Percentiles rank a stretch among this genome's conserved stretches.
phyloP scores from a whole-genome alignment of 1,140 invertebrate genomes.

The Berghia stephanieae region DNA sequence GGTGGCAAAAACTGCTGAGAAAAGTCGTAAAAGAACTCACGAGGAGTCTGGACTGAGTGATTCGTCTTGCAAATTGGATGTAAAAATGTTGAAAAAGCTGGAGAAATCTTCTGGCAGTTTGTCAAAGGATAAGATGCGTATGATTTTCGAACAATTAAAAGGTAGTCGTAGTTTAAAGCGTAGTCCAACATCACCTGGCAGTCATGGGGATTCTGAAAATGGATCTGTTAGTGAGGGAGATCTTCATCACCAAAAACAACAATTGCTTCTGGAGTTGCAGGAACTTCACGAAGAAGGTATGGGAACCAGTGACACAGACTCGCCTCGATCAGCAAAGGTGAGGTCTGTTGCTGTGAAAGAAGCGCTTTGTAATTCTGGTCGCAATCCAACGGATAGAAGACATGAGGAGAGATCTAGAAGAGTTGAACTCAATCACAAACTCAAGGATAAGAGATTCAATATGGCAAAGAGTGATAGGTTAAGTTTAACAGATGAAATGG shows the following conservation, averaged over 20 bases:
- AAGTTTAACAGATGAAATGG: constrained; percentile 21
- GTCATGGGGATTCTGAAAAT: constrained; percentile 56
- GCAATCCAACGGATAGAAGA: constrained; percentile 4
- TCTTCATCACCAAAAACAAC: constrained; percentile 59
- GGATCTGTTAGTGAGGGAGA: constrained; percentile 57
- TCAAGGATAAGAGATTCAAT: too few relatives aligned
- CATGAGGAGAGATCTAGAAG: background rate
- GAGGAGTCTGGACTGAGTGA: constrained; percentile 42
- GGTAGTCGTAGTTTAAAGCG: constrained; percentile 26
- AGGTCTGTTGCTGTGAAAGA: constrained; percentile 32
- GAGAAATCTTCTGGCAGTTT: constrained; percentile 15
- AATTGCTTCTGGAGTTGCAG: constrained; percentile 60
- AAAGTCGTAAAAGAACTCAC: constrained; percentile 54
- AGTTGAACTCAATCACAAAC: too few relatives aligned
- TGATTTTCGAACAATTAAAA: too few relatives aligned
- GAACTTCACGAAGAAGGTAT: constrained; percentile 61
- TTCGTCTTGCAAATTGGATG: constrained; percentile 12
- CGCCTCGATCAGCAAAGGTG: constrained; percentile 33
- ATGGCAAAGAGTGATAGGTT: too few relatives aligned
- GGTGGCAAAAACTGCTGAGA: constrained; percentile 40
- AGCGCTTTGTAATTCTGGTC: background rate
- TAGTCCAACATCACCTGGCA: constrained; percentile 51
- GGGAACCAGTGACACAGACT: constrained; percentile 37
- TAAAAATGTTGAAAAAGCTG: constrained; percentile 32
- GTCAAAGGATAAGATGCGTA: too few relatives aligned